These are phyloP conservation scores for Sialia sialis DNA, from an alignment of 2,113 vertebrate genomes.

Conservation along the genomic window DNA sequence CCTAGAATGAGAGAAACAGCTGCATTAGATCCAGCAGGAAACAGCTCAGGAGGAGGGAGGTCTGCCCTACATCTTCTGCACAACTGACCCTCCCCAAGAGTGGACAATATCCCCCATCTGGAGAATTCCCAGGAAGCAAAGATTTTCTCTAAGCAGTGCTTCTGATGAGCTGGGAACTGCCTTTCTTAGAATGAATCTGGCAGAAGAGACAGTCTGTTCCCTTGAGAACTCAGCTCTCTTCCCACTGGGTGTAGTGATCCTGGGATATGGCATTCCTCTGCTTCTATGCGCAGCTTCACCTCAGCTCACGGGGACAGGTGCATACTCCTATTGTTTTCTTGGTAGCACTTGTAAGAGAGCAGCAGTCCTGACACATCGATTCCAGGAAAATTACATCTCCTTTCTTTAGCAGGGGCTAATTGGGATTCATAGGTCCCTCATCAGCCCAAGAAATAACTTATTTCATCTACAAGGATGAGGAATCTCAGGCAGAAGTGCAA, in stretches of 20 bases:
- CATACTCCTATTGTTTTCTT: neutral
- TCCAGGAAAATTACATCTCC: neutral
- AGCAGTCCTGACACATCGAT: neutral
- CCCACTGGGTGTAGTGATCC: neutral
- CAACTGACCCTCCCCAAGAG: neutral
- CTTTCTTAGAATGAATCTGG: neutral
- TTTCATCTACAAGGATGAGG: neutral
- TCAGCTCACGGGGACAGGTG: neutral
- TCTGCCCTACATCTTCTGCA: neutral
- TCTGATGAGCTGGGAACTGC: neutral
- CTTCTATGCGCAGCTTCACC: neutral
- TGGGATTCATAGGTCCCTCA: neutral
- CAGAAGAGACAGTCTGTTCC: neutral
- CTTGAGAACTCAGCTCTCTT: neutral
- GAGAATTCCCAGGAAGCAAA: neutral
- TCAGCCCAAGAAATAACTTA: neutral
- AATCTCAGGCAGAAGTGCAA: neutral
- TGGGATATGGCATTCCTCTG: neutral
- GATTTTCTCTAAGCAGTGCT: neutral
- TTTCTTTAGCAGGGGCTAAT: neutral
- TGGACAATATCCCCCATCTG: neutral
- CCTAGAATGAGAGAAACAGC: constrained; percentile 68
- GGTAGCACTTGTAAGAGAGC: neutral
- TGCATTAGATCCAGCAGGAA: neutral
- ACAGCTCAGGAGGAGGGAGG: neutral